These are phyloP conservation scores for Chaetogeoica ovagalla DNA, from an alignment of 2,888 invertebrate species.

Conservation along the genomic window DNA sequence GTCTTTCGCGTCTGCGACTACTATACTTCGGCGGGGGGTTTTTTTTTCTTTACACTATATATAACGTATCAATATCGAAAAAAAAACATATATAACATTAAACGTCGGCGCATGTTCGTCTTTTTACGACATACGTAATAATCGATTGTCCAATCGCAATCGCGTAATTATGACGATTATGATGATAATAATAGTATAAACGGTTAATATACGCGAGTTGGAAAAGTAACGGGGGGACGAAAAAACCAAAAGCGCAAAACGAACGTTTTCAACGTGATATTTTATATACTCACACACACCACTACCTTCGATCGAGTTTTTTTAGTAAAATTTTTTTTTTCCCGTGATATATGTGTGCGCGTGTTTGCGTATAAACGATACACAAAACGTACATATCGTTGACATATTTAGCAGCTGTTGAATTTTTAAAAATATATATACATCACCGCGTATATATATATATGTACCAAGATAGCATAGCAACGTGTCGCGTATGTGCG, in stretches of 20 bases:
- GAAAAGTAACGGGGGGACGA: too few species aligned
- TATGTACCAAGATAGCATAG: background rate
- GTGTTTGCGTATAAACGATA: background rate
- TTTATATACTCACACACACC: conserved; percentile 3
- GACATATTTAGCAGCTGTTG: conserved; percentile 52
- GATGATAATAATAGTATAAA: too few species aligned
- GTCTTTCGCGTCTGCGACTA: too few species aligned
- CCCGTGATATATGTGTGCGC: background rate
- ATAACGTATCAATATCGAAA: too few species aligned
- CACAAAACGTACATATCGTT: conserved; percentile 22
- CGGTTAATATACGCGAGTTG: too few species aligned
- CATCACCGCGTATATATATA: background rate
- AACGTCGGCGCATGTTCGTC: too few species aligned
- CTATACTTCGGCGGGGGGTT: too few species aligned
- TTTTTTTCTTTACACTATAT: too few species aligned
- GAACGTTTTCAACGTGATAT: background rate
- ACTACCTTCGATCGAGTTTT: conserved; percentile 8
- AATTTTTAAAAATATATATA: conserved; percentile 51
- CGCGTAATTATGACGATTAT: too few species aligned
- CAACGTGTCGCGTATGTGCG: background rate
- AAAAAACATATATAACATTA: too few species aligned
- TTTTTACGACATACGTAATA: too few species aligned
- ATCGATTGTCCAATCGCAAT: too few species aligned
- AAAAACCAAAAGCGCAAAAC: background rate
- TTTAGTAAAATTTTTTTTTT: conserved; percentile 3